Evolutionary conservation across 2,888 invertebrate species (phyloP), one percentile per base, ranked within the genome.

Genomic region (Metacarcinus magister): DNA sequence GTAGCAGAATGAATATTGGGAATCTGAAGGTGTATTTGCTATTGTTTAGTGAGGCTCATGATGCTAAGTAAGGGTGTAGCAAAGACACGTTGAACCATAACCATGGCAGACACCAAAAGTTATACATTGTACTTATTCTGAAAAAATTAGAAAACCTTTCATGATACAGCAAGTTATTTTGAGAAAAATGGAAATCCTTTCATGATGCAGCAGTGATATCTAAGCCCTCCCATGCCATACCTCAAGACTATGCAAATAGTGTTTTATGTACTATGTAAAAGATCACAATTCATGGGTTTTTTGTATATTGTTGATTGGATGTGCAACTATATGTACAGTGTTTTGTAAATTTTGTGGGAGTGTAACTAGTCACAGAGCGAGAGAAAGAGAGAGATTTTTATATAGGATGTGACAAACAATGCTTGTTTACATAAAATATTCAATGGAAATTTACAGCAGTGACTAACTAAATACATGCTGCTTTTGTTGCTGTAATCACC

Each of bases 21-120:
- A 16, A 39, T 87, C 32, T 39, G 39, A 39, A 87, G 87, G 1
- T 82, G 32, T 16, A 82, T 82, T 10, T 82, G 32, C 13, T 32
- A 32, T 32, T 82, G 28, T 82, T 82, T 32, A 82, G 32, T 87
- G 39, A 87, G 75, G 75, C 75, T 82, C 39, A 10, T 87, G 32
- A 39, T 87, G n/a, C 28, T 75, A n/a, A 87, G 3, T 87, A 16
- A 87, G 32, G 82, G 60, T 19, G 44, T 93, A 75, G 13, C 75
- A n/a, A 60, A n/a, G 93, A 87, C 87, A 93, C 43, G 13, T 82
- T 93, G 46, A n/a, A 93, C 23, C 19, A 44, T 93, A 46, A 75
- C 75, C 93, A 93, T 93, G 43, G 75, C 75, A 93, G 75, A 93
- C 43, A 44, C 82, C 19, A 82, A 91, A 93, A 93, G 46, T 43